Evolutionary conservation across 2,113 vertebrate species (phyloP).

Genomic region (Gallinago media): DNA sequence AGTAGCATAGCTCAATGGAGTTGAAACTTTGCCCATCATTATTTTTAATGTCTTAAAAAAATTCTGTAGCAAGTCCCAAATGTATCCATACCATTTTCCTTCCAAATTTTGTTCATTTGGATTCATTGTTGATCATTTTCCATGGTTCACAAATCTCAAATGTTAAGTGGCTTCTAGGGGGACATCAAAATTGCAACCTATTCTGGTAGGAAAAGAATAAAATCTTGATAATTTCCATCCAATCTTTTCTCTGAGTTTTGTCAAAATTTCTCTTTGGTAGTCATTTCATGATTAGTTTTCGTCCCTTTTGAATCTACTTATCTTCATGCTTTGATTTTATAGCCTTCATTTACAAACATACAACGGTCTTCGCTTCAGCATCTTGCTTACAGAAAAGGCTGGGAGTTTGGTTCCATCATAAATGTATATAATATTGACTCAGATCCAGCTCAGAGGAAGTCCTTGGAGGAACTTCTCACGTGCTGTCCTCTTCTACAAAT

Average conservation of each 20-base stretch:
- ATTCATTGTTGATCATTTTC: not conserved
- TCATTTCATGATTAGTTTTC: not conserved
- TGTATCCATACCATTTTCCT: not conserved
- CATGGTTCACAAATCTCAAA: not conserved
- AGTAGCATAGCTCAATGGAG: not conserved
- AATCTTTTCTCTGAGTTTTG: not conserved
- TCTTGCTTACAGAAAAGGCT: not conserved
- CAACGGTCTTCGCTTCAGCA: not conserved
- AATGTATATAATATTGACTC: not conserved
- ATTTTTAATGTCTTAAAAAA: not conserved
- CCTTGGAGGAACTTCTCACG: not conserved
- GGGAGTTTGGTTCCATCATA: not conserved
- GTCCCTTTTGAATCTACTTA: not conserved
- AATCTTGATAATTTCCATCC: not conserved
- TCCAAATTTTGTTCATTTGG: not conserved
- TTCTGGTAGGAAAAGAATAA: not conserved
- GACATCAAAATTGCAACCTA: not conserved
- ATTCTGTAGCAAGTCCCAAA: not conserved
- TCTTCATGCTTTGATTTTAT: not conserved
- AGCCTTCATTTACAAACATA: not conserved
- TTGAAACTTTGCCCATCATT: not conserved
- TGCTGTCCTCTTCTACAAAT: not conserved
- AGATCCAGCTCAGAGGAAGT: not conserved
- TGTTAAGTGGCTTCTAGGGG: not conserved
- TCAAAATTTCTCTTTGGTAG: not conserved